Evolutionary conservation across 2,888 invertebrate species (phyloP).

Genomic region (Mythimna ferrago): DNA sequence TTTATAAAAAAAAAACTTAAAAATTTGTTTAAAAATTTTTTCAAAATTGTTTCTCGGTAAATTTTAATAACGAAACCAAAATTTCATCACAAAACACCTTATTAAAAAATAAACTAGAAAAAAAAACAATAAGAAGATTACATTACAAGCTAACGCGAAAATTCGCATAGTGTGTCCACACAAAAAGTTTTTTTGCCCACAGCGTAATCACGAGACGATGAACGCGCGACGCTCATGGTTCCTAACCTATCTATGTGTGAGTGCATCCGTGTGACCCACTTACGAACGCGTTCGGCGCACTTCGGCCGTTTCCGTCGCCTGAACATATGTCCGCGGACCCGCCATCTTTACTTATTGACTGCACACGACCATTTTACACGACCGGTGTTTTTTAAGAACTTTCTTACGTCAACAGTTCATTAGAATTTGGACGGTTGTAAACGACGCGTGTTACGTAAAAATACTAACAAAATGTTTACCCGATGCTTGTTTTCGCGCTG

Average conservation of each 20-base stretch:
- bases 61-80: conserved; percentile 19
- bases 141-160: conserved; percentile 67
- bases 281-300: conserved; percentile 84
- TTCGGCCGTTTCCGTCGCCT: conserved; percentile 83
- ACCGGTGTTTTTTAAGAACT: conserved; percentile 38
- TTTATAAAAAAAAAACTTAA: too few relatives aligned
- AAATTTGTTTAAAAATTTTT: too few relatives aligned
- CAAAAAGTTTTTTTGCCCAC: conserved; percentile 77
- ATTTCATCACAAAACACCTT: conserved; percentile 22
- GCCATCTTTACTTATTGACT: conserved; percentile 81
- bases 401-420: conserved; percentile 46
- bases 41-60: background rate
- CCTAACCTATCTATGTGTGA: conserved; percentile 76
- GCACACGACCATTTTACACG: conserved; percentile 70
- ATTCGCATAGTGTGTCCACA: conserved; percentile 80
- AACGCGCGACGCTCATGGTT: conserved; percentile 69
- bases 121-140: conserved; percentile 58
- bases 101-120: conserved; percentile 23
- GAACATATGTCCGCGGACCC: conserved; percentile 80
- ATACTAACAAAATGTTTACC: conserved; percentile 72
- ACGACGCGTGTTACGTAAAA: conserved; percentile 75
- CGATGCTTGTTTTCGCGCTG: conserved; percentile 69
- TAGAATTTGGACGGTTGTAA: conserved; percentile 51
- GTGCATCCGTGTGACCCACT: conserved; percentile 89
- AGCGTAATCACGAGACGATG: conserved; percentile 76